Evolutionary conservation across 1,140 invertebrate genomes (phyloP), one percentile per base, ranked within the genome.

Genomic region (Zaprionus ghesquierei): DNA sequence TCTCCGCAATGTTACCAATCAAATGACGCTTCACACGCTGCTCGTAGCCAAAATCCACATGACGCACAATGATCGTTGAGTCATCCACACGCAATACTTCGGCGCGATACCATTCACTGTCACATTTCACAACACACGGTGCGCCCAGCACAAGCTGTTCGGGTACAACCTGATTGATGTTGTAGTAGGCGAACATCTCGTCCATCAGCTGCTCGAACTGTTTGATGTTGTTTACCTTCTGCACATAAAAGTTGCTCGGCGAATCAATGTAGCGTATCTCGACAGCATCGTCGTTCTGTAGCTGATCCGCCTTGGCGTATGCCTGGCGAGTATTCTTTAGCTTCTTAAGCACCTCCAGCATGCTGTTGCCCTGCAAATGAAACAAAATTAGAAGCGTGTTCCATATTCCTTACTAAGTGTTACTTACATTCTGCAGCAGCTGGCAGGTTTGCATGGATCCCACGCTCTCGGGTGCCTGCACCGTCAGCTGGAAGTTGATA

Each of bases 11-110:
- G 5, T 92, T 92, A 69, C 94, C 94, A 12, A 97, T 90, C 23
- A 94, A 89, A 15, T 92, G 91, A 0, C 93, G 79, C 10, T 93
- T 84, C 10, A 96, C 93, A 49, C 93, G 93, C 81, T 96, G 95
- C 81, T 96, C 95, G 86, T 97, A 97, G 0, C 96, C 96, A 93
- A 95, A 97, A 92, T 97, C 96, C 1, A 97, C 95, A 92, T 92
- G 90, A 1, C 91, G 81, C 6, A 92, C 89, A 51, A 90, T 80
- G 41, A 91, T 86, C 10, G 89, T 77, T 1, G 65, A 65, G n/a
- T 78, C 75, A 20, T 90, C 79, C 3, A 80, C 77, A 1, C 87
- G 77, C 15, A 94, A 80, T 6, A 96, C 93, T 77, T 94, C 93
- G 6, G 95, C 95, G 54, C 95, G 92, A 84, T 96, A 97, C 95